A percentile compares a stretch with the other conserved stretches of the same genome.
Conservation (phyloP, 1,140 invertebrate species). For the Dufourea novaeangliae region DNA sequence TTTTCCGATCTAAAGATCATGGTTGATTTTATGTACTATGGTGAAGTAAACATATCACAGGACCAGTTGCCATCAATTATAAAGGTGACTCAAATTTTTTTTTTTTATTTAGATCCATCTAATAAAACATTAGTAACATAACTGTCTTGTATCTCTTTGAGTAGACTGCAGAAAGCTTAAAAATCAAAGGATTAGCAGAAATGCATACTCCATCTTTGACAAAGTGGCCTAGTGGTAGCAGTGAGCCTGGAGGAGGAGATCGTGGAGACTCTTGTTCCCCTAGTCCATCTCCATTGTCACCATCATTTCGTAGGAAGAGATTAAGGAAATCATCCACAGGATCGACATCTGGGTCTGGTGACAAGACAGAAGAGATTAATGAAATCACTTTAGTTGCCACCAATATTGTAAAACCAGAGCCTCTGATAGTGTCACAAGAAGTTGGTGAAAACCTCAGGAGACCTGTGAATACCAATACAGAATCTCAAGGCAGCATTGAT, state of each 20-base stretch:
- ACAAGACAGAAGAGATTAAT: conserved; percentile 81
- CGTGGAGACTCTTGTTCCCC: conserved; percentile 77
- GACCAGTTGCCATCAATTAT: conserved; percentile 92
- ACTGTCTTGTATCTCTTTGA: not conserved
- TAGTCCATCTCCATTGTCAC: conserved; percentile 76
- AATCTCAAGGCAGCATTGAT: conserved; percentile 81
- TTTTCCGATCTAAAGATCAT: conserved; percentile 93
- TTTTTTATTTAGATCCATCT: not conserved
- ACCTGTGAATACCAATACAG: conserved; percentile 75
- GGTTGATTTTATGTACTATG: conserved; percentile 96
- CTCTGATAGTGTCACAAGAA: conserved; percentile 74
- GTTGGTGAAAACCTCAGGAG: conserved; percentile 69
- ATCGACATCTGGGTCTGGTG: conserved; percentile 84
- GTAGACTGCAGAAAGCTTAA: conserved; percentile 91
- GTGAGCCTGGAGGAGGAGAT: conserved; percentile 71
- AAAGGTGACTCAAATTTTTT: conserved; percentile 81
- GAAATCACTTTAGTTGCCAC: conserved; percentile 81
- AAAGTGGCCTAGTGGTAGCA: conserved; percentile 84
- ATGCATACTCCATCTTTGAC: conserved; percentile 88
- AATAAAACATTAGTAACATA: not conserved
- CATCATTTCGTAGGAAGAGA: conserved; percentile 83
- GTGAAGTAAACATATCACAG: conserved; percentile 94
- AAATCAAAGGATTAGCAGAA: conserved; percentile 93
- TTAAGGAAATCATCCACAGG: conserved; percentile 88
- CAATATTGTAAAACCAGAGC: conserved; percentile 81